Conservation (phyloP, 2,113 vertebrate genomes). For the Brachyistius frenatus region DNA sequence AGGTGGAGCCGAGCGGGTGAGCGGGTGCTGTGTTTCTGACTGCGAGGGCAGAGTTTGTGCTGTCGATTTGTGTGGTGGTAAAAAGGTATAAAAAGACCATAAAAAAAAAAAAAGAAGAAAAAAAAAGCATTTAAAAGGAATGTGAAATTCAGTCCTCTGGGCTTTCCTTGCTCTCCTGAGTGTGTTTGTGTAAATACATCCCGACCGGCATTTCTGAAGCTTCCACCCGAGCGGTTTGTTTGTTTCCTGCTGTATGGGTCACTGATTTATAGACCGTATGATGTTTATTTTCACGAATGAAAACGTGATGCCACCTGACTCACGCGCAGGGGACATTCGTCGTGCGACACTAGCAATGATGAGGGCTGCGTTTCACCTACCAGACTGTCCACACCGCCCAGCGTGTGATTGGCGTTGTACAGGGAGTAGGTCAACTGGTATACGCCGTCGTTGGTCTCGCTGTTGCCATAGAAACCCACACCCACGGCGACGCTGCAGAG, state of each 20-base stretch:
- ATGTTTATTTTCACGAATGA: too few relatives aligned
- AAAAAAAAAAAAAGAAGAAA: constrained; percentile 47
- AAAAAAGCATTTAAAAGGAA: constrained; percentile 46
- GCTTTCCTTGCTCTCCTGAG: constrained; percentile 22
- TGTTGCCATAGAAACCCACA: constrained; percentile 98
- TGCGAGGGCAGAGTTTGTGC: not conserved
- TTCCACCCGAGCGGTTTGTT: constrained; percentile 16
- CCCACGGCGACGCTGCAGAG: constrained; percentile 89
- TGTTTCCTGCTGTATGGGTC: not conserved
- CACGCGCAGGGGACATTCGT: not conserved
- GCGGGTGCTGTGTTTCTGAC: not conserved
- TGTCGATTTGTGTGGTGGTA: constrained; percentile 60
- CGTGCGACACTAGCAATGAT: not conserved
- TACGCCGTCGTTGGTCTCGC: constrained; percentile 94
- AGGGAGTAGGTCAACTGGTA: constrained; percentile 95
- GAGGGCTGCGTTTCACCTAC: constrained; percentile 80
- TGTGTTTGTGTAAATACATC: constrained; percentile 21
- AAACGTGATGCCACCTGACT: too few relatives aligned
- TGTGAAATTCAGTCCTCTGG: constrained; percentile 46
- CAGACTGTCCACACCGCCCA: constrained; percentile 91
- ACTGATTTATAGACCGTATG: not conserved
- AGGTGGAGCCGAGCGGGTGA: not conserved
- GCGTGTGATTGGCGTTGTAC: constrained; percentile 93
- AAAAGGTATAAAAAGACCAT: constrained; percentile 46
- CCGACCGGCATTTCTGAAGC: constrained; percentile 14